Evolutionary conservation across 2,797 vertebrate species (phyloP).

Genomic region (Micromesistius poutassou): DNA sequence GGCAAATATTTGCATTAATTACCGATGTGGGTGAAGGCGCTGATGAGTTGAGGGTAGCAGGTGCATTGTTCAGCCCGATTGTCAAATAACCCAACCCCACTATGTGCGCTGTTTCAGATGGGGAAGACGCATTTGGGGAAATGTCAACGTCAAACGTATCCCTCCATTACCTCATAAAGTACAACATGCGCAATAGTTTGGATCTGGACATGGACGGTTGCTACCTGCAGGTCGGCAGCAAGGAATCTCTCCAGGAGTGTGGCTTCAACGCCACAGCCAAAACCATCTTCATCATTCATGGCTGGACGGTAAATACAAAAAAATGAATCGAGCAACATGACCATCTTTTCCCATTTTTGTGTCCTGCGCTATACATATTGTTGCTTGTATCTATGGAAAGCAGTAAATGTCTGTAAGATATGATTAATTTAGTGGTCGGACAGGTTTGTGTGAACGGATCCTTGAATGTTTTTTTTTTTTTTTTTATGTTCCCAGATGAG

Average conservation of each 20-base stretch:
- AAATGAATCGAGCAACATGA: not conserved
- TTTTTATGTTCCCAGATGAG: constrained; percentile 76
- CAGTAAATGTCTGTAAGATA: not conserved
- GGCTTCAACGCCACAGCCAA: constrained; percentile 85
- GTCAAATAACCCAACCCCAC: not conserved
- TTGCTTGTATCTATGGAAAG: not conserved
- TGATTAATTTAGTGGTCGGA: not conserved
- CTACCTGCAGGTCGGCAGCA: constrained; percentile 65
- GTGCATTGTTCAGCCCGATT: not conserved
- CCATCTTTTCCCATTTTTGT: not conserved
- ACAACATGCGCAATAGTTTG: constrained; percentile 74
- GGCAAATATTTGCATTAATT: not conserved
- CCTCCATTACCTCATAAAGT: constrained; percentile 64
- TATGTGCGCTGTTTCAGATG: constrained; percentile 52
- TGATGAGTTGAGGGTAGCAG: not conserved
- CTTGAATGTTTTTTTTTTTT: not conserved
- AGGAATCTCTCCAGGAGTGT: constrained; percentile 73
- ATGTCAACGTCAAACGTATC: not conserved
- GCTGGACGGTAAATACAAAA: constrained; percentile 81
- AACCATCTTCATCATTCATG: constrained; percentile 92
- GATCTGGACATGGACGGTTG: constrained; percentile 81
- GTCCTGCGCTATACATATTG: not conserved
- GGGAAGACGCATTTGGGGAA: constrained; percentile 41
- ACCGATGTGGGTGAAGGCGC: not conserved
- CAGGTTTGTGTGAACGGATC: not conserved